Conservation (phyloP, 2,113 vertebrate species). For the Lepisosteus oculatus region DNA sequence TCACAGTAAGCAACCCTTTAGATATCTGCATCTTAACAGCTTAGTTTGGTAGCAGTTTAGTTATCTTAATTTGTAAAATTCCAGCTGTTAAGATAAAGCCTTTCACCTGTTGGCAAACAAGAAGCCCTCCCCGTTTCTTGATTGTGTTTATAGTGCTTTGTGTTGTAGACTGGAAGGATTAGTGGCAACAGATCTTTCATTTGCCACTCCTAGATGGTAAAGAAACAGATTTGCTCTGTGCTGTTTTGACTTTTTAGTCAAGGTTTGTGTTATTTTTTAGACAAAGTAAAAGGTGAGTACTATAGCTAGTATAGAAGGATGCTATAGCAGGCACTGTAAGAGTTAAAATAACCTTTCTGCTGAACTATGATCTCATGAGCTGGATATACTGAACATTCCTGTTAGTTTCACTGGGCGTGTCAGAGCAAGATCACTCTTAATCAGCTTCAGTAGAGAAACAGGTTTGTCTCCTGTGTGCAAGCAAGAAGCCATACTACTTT, state of each 20-base stretch:
- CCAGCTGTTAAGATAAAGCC: no score
- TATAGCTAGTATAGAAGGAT: neutral
- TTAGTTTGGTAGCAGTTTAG: no score
- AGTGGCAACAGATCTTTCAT: neutral
- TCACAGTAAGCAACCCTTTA: no score
- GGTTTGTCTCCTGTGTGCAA: neutral
- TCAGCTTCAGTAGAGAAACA: constrained; percentile 1
- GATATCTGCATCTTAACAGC: no score
- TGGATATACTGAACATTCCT: constrained; percentile 11
- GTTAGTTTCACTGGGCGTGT: constrained; percentile 27
- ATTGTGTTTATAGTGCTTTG: neutral
- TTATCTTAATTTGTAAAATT: no score
- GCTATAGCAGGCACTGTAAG: no score
- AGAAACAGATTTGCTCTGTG: neutral
- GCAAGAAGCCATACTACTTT: neutral
- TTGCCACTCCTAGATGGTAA: neutral
- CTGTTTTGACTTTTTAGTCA: neutral
- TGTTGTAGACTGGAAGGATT: neutral
- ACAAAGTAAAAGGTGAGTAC: no score
- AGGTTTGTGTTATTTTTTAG: no score
- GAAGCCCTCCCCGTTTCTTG: neutral
- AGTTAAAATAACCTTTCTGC: no score
- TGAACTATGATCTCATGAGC: neutral
- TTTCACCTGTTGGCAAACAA: neutral
- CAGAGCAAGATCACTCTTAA: constrained; percentile 11